Evolutionary conservation across 2,113 vertebrate species (phyloP), one percentile per base, ranked within the genome.

Genomic region (Entelurus aequoreus): DNA sequence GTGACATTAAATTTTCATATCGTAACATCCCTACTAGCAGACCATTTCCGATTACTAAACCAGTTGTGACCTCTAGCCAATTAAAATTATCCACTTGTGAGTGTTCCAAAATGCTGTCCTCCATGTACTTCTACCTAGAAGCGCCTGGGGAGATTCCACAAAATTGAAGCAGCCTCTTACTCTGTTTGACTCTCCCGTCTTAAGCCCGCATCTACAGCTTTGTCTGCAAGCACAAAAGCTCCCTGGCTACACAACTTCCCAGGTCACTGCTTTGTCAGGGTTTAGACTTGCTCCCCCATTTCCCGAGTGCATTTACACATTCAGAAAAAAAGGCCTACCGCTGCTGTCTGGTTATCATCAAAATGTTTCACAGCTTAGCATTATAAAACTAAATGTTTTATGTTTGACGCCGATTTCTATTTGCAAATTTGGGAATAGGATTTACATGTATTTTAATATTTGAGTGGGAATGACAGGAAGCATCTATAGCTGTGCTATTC

Each of bases 51-150:
- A 88, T 86, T 82, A 74, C 79, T 72, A 88, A 89, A 88, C 80
- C 84, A 88, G 83, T 82, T 65, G 60, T 86, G 82, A 87, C 75
- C 80, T 83, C 78, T 59, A 69, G 84, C 84, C 86, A 90, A 89
- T 90, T 89, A 88, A 89, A 90, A 89, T 83, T 83, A 84, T 77
- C 83, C 80, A 82, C 85, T 89, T 87, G 86, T 84, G 80, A 88
- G 86, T 84, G 89, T 92, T 90, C 90, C 88, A 85, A 80, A 87
- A 88, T 50, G 81, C 86, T 81, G 87, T 88, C 90, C 90, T 87
- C 88, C 87, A 84, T 90, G 87, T 91, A 90, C 86, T 88, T 89
- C 88, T 87, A 88, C 82, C 85, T 88, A 85, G 78, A 87, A 90
- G 72, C 79, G 88, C 87, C 86, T 81, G 82, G 84, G n/a, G 87